These are phyloP conservation scores for Alitta virens DNA, from an alignment of 2,888 invertebrate genomes.

Conservation along the genomic window DNA sequence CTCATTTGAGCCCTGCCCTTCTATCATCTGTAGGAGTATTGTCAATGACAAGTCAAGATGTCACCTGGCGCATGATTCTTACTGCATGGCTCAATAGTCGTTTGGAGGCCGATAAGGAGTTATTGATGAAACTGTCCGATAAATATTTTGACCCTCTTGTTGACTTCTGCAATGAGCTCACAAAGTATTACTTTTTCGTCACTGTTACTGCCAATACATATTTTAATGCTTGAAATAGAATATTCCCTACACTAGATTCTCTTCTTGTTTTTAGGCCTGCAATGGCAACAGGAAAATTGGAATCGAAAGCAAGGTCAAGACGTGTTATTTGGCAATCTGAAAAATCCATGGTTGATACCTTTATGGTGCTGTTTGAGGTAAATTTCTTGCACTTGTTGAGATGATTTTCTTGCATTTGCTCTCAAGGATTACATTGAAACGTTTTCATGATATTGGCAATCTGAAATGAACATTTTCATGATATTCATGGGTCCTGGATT, in stretches of 20 bases:
- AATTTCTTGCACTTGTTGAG: conserved; percentile 22
- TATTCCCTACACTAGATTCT: too few relatives aligned
- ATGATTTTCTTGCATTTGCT: too few relatives aligned
- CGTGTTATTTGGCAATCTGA: conserved; percentile 42
- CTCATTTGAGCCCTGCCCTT: conserved; percentile 46
- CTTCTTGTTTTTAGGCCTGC: too few relatives aligned
- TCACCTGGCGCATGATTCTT: conserved; percentile 52
- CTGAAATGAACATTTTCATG: too few relatives aligned
- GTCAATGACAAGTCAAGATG: conserved; percentile 45
- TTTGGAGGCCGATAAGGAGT: conserved; percentile 36
- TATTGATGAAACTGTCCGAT: not conserved
- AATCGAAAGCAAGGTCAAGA: conserved; percentile 25
- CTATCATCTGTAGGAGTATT: conserved; percentile 51
- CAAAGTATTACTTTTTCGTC: not conserved
- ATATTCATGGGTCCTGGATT: too few relatives aligned
- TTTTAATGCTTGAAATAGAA: conserved; percentile 12
- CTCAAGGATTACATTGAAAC: too few relatives aligned
- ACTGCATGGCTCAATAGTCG: conserved; percentile 51
- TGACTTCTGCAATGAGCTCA: too few relatives aligned
- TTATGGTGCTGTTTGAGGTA: conserved; percentile 51
- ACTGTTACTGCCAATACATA: not conserved
- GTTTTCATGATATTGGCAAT: too few relatives aligned
- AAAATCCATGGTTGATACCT: conserved; percentile 50
- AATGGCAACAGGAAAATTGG: too few relatives aligned
- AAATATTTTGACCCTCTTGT: not conserved